phyloP scores from a whole-genome alignment of 2,113 vertebrate genomes.

The Lepisosteus oculatus region DNA sequence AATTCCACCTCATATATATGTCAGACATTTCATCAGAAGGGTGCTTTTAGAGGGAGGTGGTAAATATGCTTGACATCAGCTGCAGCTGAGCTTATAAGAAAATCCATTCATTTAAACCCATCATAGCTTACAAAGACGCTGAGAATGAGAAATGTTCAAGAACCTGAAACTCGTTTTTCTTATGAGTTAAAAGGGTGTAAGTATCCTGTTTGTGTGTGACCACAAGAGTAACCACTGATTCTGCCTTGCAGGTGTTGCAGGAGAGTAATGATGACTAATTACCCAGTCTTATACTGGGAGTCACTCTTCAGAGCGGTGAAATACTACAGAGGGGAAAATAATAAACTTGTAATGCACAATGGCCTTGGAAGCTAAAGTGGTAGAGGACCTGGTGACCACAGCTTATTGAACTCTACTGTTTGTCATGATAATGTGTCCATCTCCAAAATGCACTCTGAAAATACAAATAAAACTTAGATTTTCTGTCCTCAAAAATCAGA shows the following conservation, averaged over 20 bases:
- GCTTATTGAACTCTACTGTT: not conserved
- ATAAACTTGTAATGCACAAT: not conserved
- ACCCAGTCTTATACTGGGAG: not conserved
- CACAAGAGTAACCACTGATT: not conserved
- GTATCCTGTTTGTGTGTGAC: not conserved
- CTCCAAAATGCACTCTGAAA: not conserved
- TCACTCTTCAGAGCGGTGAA: not conserved
- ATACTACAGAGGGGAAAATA: not conserved
- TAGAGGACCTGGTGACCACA: not conserved
- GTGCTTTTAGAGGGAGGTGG: constrained; percentile 78
- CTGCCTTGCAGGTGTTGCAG: not conserved
- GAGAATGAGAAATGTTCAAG: not conserved
- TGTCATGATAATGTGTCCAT: constrained; percentile 4
- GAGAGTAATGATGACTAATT: not conserved
- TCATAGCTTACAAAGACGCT: not conserved
- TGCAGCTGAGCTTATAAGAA: constrained; percentile 34
- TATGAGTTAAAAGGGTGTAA: not conserved
- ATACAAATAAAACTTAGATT: constrained; percentile 28
- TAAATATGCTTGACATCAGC: constrained; percentile 76
- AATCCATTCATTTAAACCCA: constrained; percentile 32
- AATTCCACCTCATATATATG: constrained; percentile 96
- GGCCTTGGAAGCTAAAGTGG: not conserved
- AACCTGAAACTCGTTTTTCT: not conserved
- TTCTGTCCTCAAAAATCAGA: constrained; percentile 39
- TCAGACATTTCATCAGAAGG: constrained; percentile 88